Percentiles rank a stretch among this genome's conserved stretches.
Conservation (phyloP, 2,888 invertebrate genomes). For the Dastarcus helophoroides region DNA sequence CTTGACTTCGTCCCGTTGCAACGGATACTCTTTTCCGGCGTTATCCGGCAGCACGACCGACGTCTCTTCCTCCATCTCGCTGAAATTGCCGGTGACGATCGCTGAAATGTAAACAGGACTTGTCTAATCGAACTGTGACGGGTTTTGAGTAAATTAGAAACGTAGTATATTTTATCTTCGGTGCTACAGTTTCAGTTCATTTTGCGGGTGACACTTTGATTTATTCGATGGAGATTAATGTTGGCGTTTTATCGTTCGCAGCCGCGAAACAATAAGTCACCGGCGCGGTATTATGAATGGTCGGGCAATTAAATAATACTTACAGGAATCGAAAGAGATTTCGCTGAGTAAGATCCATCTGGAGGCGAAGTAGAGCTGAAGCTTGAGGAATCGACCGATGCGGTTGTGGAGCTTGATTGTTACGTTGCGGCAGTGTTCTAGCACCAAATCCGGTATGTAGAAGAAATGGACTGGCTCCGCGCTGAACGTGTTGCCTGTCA, state of each 20-base stretch:
- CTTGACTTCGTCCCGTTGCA: conserved; percentile 59
- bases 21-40: conserved; percentile 48
- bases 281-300: conserved; percentile 17
- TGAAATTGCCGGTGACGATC: conserved; percentile 49
- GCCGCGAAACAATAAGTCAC: conserved; percentile 23
- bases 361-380: conserved; percentile 67
- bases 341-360: conserved; percentile 82
- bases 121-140: too few relatives aligned
- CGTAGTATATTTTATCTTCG: too few relatives aligned
- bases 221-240: conserved; percentile 30
- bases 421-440: conserved; percentile 72
- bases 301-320: conserved; percentile 19
- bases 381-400: conserved; percentile 61
- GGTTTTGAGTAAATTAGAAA: too few relatives aligned
- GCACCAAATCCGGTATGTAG: conserved; percentile 61
- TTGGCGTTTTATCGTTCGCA: conserved; percentile 24
- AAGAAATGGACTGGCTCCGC: conserved; percentile 63
- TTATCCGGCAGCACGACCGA: conserved; percentile 24
- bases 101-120: too few relatives aligned
- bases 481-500: conserved; percentile 58
- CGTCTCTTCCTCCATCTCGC: conserved; percentile 45
- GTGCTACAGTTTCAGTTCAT: conserved; percentile 16
- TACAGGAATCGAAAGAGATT: conserved; percentile 72
- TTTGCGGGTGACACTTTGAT: conserved; percentile 25
- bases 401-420: conserved; percentile 68